phyloP scores from a whole-genome alignment of 2,113 vertebrate genomes.

The Glaucidium brasilianum region DNA sequence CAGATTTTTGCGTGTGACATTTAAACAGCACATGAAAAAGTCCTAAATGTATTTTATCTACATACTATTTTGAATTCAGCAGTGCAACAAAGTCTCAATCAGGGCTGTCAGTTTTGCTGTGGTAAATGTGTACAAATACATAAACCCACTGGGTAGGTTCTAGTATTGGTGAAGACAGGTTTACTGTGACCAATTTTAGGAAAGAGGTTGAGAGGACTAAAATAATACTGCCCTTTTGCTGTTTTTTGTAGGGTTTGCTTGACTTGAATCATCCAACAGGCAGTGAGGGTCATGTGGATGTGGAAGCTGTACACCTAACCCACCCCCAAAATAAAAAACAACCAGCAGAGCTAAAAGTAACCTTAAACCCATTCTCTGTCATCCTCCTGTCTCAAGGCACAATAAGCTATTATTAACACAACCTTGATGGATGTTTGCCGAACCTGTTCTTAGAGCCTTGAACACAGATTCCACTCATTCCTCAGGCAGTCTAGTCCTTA shows the following conservation, averaged over 20 bases:
- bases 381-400: background rate
- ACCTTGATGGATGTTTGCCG: background rate
- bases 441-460: background rate
- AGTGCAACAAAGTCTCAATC: background rate
- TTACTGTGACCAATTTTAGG: background rate
- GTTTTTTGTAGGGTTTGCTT: background rate
- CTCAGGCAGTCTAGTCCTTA: background rate
- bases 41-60: background rate
- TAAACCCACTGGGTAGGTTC: background rate
- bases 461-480: slow-evolving; percentile 19
- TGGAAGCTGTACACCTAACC: background rate
- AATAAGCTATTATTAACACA: background rate
- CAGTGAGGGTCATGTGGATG: background rate
- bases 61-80: background rate
- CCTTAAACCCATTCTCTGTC: background rate
- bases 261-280: too few relatives aligned
- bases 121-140: background rate
- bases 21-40: background rate
- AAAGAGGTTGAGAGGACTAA: background rate
- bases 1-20: background rate
- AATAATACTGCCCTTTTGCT: background rate
- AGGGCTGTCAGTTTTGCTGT: background rate
- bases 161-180: background rate
- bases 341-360: background rate
- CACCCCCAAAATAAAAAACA: background rate